A percentile compares a stretch with the other conserved stretches of the same genome.
These are phyloP conservation scores for Hydractinia echinata DNA, from an alignment of 30 jellyfish, hydroid and myxozoan genomes.

Conservation along the genomic window DNA sequence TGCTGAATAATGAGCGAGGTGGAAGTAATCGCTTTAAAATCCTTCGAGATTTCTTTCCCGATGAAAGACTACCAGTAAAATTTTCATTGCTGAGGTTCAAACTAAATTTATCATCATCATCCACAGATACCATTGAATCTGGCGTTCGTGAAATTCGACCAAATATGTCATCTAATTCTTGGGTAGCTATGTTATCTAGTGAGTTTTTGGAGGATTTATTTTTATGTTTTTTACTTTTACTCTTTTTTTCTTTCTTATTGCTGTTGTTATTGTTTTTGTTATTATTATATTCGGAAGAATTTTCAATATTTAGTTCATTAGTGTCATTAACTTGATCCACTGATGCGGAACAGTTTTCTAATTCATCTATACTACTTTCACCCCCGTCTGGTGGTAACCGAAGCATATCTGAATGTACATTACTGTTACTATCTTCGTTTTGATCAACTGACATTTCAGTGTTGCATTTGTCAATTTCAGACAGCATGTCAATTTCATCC, in stretches of 20 bases:
- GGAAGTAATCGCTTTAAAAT: conserved; percentile 12
- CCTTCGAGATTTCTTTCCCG: not conserved
- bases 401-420: not conserved
- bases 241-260: not conserved
- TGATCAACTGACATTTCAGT: not conserved
- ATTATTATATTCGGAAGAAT: not conserved
- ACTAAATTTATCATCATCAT: conserved; percentile 18
- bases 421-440: not conserved
- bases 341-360: conserved; percentile 1
- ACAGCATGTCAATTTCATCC: not conserved
- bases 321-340: not conserved
- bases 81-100: not conserved
- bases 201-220: conserved; percentile 3
- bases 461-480: not conserved
- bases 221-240: not conserved
- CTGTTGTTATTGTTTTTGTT: not conserved
- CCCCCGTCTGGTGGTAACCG: not conserved
- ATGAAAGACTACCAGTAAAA: not conserved
- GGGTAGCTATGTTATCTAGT: conserved; percentile 20
- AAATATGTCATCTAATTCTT: conserved; percentile 40
- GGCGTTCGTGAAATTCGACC: conserved; percentile 23
- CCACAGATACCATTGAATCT: not conserved
- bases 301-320: not conserved
- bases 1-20: not conserved
- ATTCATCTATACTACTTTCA: conserved; percentile 37